These are phyloP conservation scores for Coptodon bakossiorum DNA, from an alignment of 2,113 vertebrate genomes.

Conservation along the genomic window DNA sequence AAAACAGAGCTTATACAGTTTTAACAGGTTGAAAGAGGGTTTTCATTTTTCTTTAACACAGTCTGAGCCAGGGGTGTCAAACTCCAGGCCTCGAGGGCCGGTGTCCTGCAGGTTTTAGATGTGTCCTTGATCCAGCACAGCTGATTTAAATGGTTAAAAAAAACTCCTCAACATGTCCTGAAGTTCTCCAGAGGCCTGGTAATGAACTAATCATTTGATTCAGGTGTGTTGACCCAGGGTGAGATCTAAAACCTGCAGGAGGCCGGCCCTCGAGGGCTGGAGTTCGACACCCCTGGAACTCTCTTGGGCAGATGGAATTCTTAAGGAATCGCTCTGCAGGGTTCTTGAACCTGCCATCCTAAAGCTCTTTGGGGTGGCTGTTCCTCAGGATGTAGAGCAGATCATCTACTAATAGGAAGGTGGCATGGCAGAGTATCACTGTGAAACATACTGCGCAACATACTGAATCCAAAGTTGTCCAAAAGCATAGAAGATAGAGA, in stretches of 20 bases:
- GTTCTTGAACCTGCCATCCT: neutral
- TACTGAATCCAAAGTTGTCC: neutral
- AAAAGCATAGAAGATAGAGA: neutral
- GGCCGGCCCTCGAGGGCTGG: rapidly evolving
- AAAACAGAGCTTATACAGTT: neutral
- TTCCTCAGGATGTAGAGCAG: neutral
- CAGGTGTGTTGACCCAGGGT: neutral
- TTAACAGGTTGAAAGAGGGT: rapidly evolving
- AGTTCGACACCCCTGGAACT: neutral
- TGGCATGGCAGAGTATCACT: neutral
- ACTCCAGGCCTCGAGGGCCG: neutral
- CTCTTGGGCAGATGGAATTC: neutral
- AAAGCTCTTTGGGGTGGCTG: neutral
- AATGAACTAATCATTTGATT: neutral
- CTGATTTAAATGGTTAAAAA: neutral
- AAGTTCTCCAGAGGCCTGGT: neutral
- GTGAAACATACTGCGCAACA: neutral
- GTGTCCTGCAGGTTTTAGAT: neutral
- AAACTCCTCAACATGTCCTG: neutral
- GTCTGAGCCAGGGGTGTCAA: rapidly evolving
- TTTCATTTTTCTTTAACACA: rapidly evolving
- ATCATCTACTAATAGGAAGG: neutral
- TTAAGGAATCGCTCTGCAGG: neutral
- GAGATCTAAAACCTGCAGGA: neutral
- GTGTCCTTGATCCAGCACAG: neutral